Percentiles rank a stretch among this genome's conserved stretches.
Conservation (phyloP, 2,113 vertebrate genomes). For the Gallinago paraguaiae region DNA sequence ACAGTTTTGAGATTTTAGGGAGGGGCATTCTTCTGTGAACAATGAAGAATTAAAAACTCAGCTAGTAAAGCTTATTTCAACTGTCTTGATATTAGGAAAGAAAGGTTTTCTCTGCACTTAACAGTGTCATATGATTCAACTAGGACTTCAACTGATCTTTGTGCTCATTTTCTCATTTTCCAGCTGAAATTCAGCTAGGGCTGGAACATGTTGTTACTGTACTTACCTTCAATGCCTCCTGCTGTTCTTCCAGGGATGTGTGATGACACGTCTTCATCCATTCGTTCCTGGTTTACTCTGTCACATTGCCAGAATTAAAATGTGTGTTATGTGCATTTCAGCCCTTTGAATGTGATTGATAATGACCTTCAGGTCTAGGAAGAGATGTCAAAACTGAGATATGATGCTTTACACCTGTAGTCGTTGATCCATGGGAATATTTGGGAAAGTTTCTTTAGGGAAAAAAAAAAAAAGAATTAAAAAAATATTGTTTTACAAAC, state of each 20-base stretch:
- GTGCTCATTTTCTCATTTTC: conserved; percentile 3
- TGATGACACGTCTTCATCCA: background rate
- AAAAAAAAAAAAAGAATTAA: background rate
- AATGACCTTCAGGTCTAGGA: background rate
- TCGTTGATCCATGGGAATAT: background rate
- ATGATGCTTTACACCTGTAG: background rate
- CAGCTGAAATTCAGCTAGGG: background rate
- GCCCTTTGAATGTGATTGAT: background rate
- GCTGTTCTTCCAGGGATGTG: background rate
- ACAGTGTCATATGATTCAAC: background rate
- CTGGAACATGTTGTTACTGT: background rate
- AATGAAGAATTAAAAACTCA: background rate
- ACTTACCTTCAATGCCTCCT: background rate
- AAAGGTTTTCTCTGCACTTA: background rate
- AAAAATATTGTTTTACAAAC: background rate
- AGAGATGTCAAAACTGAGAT: background rate
- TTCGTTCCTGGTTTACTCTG: background rate
- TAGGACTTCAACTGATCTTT: background rate
- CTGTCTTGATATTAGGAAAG: background rate
- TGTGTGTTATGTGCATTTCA: background rate
- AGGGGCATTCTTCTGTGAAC: background rate
- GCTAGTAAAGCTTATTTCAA: background rate
- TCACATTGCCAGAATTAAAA: background rate
- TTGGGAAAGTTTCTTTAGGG: background rate
- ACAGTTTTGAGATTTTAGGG: background rate